These are phyloP conservation scores for Riparia riparia DNA, from an alignment of 2,113 vertebrate genomes.

Conservation along the genomic window DNA sequence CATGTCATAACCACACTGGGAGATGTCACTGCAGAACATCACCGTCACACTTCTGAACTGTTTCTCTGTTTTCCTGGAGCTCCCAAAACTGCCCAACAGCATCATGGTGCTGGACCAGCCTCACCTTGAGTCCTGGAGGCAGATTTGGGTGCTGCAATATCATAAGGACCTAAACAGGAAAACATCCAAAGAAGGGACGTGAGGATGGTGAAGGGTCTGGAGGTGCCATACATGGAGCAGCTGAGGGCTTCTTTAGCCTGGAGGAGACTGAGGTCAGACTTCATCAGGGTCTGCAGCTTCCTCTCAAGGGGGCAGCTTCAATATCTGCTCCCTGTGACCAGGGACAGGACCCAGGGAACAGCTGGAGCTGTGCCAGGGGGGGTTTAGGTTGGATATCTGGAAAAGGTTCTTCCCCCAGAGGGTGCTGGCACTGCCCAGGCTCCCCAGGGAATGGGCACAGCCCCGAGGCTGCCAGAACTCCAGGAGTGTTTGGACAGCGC, in stretches of 20 bases:
- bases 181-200: neutral
- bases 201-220: neutral
- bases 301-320: neutral
- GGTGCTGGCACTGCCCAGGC: neutral
- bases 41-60: neutral
- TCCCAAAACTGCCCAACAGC: neutral
- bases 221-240: neutral
- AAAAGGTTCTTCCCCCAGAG: neutral
- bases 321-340: neutral
- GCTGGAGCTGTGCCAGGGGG: rapidly evolving
- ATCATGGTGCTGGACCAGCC: neutral
- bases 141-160: neutral
- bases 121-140: neutral
- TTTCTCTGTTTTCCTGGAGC: neutral
- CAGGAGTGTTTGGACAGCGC: rapidly evolving
- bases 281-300: neutral
- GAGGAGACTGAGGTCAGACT: neutral
- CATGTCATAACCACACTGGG: neutral
- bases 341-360: rapidly evolving
- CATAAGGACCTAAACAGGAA: neutral
- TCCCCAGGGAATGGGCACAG: neutral
- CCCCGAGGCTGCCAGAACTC: neutral
- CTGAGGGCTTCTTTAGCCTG: neutral
- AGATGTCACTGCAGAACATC: neutral
- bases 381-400: rapidly evolving